A percentile compares a stretch with the other conserved stretches of the same genome.
Evolutionary conservation across 2,113 vertebrate genomes (phyloP).

Genomic region (Heloderma charlesbogerti): DNA sequence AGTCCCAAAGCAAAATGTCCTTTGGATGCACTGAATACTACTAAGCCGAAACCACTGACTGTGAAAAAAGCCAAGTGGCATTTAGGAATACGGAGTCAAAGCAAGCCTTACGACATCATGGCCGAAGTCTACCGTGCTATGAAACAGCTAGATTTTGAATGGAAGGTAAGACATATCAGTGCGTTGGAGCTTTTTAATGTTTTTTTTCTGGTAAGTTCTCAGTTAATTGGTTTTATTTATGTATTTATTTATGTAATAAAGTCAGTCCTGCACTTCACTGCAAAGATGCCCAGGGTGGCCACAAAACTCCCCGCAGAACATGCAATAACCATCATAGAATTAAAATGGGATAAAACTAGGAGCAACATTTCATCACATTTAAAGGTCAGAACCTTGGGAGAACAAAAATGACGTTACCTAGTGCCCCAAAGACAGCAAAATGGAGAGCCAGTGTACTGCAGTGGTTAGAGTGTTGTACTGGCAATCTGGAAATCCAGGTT

Average conservation of each 20-base stretch:
- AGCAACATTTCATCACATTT: not conserved
- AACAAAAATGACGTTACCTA: not conserved
- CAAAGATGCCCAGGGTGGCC: not conserved
- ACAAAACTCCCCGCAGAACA: no score
- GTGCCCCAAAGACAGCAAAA: not conserved
- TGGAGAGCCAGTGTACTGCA: no score
- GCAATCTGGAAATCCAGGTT: accelerated
- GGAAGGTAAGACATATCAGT: slow-evolving; percentile 88
- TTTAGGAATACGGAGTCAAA: slow-evolving; percentile 97
- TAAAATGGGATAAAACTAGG: not conserved
- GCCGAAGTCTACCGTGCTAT: slow-evolving; percentile 97
- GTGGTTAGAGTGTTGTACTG: not conserved
- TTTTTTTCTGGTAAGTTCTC: not conserved
- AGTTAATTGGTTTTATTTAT: not conserved
- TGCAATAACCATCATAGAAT: not conserved
- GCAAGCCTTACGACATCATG: slow-evolving; percentile 97
- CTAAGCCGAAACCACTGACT: slow-evolving; percentile 91
- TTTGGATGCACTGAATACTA: slow-evolving; percentile 97
- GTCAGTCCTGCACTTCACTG: not conserved
- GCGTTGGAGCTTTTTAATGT: not conserved
- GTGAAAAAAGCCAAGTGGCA: slow-evolving; percentile 99
- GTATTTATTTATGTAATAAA: not conserved
- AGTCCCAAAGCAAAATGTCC: slow-evolving; percentile 94
- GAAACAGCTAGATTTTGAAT: slow-evolving; percentile 95
- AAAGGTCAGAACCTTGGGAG: not conserved